Percentiles rank a stretch among this genome's conserved stretches.
These are phyloP conservation scores for Lymantria dispar DNA, from an alignment of 2,888 invertebrate species.

Conservation along the genomic window DNA sequence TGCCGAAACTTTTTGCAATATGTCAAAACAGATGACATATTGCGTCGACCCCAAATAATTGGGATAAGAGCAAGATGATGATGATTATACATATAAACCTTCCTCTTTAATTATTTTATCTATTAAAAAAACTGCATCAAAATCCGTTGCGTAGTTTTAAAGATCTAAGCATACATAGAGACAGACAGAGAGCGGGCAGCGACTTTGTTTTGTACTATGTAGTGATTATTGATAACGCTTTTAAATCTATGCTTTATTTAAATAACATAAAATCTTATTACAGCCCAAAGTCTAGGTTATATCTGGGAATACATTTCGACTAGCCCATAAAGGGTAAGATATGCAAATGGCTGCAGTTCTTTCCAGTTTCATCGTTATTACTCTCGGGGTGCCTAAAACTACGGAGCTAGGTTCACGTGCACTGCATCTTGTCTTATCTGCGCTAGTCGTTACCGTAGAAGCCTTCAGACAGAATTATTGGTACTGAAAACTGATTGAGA, in stretches of 20 bases:
- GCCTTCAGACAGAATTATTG: slow-evolving; percentile 29
- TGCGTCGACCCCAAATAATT: too few species aligned
- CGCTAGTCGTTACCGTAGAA: slow-evolving; percentile 30
- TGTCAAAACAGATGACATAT: too few species aligned
- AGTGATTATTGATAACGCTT: too few species aligned
- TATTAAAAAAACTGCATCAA: too few species aligned
- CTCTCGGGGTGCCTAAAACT: slow-evolving; percentile 47
- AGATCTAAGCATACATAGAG: too few species aligned
- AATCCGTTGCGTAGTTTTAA: too few species aligned
- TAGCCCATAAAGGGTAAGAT: slow-evolving; percentile 26
- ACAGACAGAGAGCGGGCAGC: too few species aligned
- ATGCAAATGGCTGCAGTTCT: slow-evolving; percentile 65
- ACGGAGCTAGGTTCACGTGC: slow-evolving; percentile 19
- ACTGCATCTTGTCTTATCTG: slow-evolving; percentile 35
- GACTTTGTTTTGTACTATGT: too few species aligned
- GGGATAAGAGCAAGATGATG: too few species aligned
- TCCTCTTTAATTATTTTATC: too few species aligned
- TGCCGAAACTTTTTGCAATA: too few species aligned
- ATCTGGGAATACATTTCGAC: slow-evolving; percentile 32
- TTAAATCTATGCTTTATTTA: not conserved
- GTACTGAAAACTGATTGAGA: slow-evolving; percentile 23
- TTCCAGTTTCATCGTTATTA: slow-evolving; percentile 54
- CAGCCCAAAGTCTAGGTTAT: slow-evolving; percentile 10
- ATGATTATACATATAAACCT: too few species aligned
- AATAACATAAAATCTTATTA: not conserved